phyloP scores from a whole-genome alignment of 2,888 invertebrate genomes.

The Drosophila antonietae region DNA sequence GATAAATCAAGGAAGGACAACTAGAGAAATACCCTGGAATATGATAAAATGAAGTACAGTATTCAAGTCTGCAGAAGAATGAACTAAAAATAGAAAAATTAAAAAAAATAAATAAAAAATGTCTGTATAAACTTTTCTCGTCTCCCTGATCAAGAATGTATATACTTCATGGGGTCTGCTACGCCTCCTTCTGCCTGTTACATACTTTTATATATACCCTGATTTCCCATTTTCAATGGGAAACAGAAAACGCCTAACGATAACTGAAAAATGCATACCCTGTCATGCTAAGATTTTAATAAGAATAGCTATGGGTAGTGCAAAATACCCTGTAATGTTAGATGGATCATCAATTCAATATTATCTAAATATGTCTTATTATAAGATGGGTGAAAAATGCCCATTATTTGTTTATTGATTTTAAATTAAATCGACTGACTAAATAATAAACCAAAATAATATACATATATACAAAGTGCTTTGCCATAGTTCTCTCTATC shows the following conservation, averaged over 20 bases:
- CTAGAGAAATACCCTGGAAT: slow-evolving; percentile 4
- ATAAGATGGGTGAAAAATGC: background rate
- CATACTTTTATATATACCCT: no score
- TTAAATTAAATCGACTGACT: background rate
- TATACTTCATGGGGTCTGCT: no score
- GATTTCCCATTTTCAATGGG: no score
- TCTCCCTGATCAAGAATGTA: no score
- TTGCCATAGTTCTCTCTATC: background rate
- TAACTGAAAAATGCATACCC: background rate
- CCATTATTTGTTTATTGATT: no score
- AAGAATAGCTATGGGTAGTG: no score
- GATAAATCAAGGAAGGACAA: background rate
- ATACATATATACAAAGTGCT: background rate
- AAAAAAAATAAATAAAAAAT: no score
- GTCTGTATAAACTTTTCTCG: no score
- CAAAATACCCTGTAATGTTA: background rate
- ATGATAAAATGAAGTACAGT: background rate
- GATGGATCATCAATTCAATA: background rate
- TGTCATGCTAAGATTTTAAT: background rate
- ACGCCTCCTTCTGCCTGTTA: no score
- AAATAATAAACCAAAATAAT: background rate
- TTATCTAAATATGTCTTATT: background rate
- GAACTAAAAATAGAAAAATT: no score
- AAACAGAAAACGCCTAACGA: no score
- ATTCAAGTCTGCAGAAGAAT: background rate